Conservation (phyloP, 1,140 invertebrate genomes). For the Arctopsyche grandis region DNA sequence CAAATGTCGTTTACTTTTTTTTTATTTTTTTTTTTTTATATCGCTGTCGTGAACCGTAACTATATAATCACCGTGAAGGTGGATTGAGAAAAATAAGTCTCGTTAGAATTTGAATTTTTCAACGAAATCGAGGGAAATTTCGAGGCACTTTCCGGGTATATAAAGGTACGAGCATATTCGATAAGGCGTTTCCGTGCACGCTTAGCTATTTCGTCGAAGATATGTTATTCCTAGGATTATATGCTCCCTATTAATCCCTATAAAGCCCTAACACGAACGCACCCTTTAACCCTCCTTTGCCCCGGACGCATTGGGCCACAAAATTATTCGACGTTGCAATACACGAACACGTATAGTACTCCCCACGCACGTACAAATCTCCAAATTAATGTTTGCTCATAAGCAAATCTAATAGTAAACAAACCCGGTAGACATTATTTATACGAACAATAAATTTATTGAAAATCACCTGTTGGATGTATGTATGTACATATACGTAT, state of each 20-base stretch:
- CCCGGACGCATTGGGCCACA: constrained; percentile 16
- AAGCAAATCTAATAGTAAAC: too few species aligned
- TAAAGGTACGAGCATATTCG: background rate
- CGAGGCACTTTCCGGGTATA: background rate
- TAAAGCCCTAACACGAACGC: constrained; percentile 18
- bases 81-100: too few species aligned
- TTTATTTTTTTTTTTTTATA: too few species aligned
- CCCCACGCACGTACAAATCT: background rate
- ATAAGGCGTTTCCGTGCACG: background rate
- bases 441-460: background rate
- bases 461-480: background rate
- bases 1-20: background rate
- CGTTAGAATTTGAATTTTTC: background rate
- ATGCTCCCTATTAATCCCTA: constrained; percentile 34
- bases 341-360: background rate
- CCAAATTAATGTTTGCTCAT: too few species aligned
- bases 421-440: background rate
- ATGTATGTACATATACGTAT: too few species aligned
- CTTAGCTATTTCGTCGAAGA: constrained; percentile 16
- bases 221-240: constrained; percentile 33
- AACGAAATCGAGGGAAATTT: background rate
- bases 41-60: too few species aligned
- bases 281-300: constrained; percentile 24
- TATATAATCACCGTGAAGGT: too few species aligned
- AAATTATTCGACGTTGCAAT: constrained; percentile 21